Evolutionary conservation across 1,140 invertebrate species (phyloP), one percentile per base, ranked within the genome.

Genomic region (Camponotus vicinus): DNA sequence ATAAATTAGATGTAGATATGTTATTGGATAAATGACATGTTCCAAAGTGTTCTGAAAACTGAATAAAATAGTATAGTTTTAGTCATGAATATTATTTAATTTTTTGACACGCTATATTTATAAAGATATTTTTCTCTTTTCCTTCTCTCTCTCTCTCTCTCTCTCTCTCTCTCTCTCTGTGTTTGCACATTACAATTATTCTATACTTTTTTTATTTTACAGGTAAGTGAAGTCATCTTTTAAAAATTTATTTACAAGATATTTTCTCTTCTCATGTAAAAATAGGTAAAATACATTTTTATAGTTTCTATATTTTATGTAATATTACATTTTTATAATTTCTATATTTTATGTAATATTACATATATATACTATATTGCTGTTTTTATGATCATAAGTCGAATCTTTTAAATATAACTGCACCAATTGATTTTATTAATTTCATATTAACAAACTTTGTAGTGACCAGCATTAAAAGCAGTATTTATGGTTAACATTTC

Each of bases 1-100:
- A 70, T 82, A 82, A 82, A 83, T 73, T 75, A 63, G 69, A 63
- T 63, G 79, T 83, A 45, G 79, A 82, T 82, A 61, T 55, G 40
- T 49, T 82, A 61, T 82, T 40, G 49, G 67, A 61, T 9, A 32
- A 15, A 34, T 45, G 18, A 61, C 55, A 73, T 67, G n/a, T 73
- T 1, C 7, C 27, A 6, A 13, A 18, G 42, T 32, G 61, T 27
- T 83, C 27, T 5, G 42, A 63, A 75, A 61, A 63, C 63, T 83
- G 32, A 59, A 73, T 61, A 61, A 18, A 21, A 42, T 4, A 13
- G 11, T 18, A 5, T 11, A 73, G 11, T 18, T 73, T 59, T 73
- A 4, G 21, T 45, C 13, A 21, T 1, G 9, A 67, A n/a, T 13
- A 13, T 21, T 61, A 34, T 11, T 77, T 45, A 45, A 63, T 64